Percentiles rank a stretch among this genome's conserved stretches.
These are phyloP conservation scores for Gymnobelideus leadbeateri DNA, from an alignment of 2,113 vertebrate species.

Conservation along the genomic window DNA sequence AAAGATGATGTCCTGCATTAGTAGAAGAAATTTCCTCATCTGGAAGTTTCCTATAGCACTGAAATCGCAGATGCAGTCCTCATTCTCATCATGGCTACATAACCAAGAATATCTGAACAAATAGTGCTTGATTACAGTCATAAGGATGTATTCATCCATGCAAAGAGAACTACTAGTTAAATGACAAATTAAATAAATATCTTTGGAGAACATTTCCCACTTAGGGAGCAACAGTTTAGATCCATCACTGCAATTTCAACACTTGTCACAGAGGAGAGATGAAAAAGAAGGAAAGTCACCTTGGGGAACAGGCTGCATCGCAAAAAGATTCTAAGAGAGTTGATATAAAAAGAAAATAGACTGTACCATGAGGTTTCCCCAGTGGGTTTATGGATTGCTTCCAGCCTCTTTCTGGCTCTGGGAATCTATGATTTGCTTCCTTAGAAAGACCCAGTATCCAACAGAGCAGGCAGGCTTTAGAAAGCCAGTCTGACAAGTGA, in stretches of 20 bases:
- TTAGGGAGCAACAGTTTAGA: background rate
- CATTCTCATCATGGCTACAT: background rate
- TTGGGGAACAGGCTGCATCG: background rate
- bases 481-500: background rate
- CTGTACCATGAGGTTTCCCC: background rate
- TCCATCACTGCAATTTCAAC: background rate
- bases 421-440: background rate
- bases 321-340: background rate
- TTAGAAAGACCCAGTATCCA: background rate
- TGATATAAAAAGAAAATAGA: background rate
- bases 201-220: background rate
- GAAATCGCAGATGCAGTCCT: background rate
- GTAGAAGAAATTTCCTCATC: background rate
- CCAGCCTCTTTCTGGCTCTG: background rate
- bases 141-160: background rate
- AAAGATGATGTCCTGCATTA: background rate
- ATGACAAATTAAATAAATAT: slow-evolving; percentile 2
- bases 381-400: background rate
- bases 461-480: background rate
- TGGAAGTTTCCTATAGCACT: background rate
- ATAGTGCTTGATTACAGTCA: background rate
- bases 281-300: background rate
- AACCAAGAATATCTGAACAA: background rate
- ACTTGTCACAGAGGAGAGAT: background rate
- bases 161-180: background rate